Evolutionary conservation across 2,888 invertebrate genomes (phyloP).

Genomic region (Perizoma affinitatum): DNA sequence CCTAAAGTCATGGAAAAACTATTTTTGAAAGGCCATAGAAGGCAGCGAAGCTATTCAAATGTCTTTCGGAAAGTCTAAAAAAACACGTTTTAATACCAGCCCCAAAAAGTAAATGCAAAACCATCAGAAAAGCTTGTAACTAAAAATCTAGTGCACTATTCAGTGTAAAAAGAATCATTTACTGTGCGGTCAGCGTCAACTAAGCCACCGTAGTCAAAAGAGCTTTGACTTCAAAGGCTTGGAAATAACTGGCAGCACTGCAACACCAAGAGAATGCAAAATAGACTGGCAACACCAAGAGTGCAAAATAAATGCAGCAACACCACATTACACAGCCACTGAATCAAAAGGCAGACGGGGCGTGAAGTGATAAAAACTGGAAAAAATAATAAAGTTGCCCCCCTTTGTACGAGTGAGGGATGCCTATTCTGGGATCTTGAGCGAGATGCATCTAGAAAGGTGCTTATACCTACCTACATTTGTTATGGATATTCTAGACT

Average conservation of each 20-base stretch:
- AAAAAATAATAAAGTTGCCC: constrained; percentile 74
- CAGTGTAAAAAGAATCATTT: constrained; percentile 71
- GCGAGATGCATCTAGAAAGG: constrained; percentile 17
- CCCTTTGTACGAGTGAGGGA: constrained; percentile 53
- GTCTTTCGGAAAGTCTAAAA: background rate
- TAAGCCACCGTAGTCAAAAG: constrained; percentile 72
- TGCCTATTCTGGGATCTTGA: constrained; percentile 74
- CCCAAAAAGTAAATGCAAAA: constrained; percentile 15
- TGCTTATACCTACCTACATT: background rate
- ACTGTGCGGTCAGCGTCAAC: constrained; percentile 72
- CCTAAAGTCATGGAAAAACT: no score
- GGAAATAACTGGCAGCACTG: constrained; percentile 66
- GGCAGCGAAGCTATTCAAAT: no score
- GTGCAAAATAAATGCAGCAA: constrained; percentile 82
- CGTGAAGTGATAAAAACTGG: constrained; percentile 82
- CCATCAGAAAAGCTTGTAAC: constrained; percentile 41
- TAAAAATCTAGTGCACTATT: constrained; percentile 56
- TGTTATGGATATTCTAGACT: background rate
- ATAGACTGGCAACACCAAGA: constrained; percentile 72
- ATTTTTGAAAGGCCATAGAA: no score
- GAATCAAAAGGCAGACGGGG: constrained; percentile 80
- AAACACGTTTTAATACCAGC: constrained; percentile 10
- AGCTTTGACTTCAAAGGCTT: constrained; percentile 80
- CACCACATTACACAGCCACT: constrained; percentile 81
- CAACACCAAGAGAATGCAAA: constrained; percentile 45